Evolutionary conservation across 2,888 invertebrate species (phyloP).

Genomic region (Rhaphigaster nebulosa): DNA sequence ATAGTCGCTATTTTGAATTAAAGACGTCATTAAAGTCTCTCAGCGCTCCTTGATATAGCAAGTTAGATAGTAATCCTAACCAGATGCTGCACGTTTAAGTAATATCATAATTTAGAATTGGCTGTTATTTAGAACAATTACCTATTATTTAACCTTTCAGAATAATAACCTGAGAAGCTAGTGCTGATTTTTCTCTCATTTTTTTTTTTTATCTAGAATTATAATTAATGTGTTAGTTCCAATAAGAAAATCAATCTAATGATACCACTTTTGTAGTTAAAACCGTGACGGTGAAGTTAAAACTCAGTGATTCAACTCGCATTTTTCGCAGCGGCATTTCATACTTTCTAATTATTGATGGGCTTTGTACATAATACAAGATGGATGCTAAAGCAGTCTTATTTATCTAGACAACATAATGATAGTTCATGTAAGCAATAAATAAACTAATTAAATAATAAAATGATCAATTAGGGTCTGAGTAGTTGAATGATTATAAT

Average conservation of each 20-base stretch:
- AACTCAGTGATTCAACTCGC: background rate
- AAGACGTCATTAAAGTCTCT: background rate
- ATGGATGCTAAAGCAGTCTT: background rate
- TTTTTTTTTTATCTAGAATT: background rate
- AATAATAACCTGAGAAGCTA: background rate
- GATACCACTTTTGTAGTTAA: background rate
- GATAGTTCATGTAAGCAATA: background rate
- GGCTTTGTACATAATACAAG: background rate
- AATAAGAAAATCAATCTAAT: conserved; percentile 4
- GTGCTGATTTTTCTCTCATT: background rate
- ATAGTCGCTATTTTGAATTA: background rate
- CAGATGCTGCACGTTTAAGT: background rate
- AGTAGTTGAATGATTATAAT: too few species aligned
- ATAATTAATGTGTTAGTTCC: background rate
- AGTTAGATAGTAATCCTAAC: background rate
- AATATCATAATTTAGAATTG: background rate
- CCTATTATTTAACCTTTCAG: background rate
- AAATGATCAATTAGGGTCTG: too few species aligned
- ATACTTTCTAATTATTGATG: background rate
- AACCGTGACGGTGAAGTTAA: background rate
- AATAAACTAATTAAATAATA: too few species aligned
- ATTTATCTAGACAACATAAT: background rate
- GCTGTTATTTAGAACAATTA: background rate
- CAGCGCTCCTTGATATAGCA: background rate
- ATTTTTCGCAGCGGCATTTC: background rate